phyloP scores from a whole-genome alignment of 2,113 vertebrate species.

The Dromaius novaehollandiae region DNA sequence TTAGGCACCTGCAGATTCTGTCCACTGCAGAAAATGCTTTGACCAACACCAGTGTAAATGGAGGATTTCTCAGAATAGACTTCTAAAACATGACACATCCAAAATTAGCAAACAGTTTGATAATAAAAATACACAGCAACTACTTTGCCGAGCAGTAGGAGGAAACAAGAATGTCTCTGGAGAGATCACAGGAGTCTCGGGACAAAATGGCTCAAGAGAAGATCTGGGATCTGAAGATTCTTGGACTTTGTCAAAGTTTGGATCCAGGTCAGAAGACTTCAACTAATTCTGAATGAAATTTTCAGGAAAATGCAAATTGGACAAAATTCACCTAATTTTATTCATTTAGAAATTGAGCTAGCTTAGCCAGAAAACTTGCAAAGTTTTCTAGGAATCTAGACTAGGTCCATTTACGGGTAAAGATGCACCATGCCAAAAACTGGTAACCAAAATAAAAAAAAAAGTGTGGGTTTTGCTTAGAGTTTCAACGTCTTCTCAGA shows the following conservation, averaged over 20 bases:
- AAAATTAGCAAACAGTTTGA: background rate
- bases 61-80: background rate
- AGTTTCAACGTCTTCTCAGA: background rate
- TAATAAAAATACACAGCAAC: background rate
- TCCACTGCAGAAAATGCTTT: background rate
- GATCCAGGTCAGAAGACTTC: background rate
- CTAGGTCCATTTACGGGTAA: background rate
- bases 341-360: background rate
- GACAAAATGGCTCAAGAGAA: background rate
- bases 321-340: background rate
- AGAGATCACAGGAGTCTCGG: background rate
- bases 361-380: background rate
- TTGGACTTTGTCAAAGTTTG: background rate
- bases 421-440: background rate
- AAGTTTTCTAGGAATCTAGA: background rate
- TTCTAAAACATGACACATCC: background rate
- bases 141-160: background rate
- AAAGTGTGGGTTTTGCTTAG: background rate
- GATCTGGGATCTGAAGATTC: background rate
- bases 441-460: background rate
- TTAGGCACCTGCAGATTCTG: background rate
- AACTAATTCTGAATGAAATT: background rate
- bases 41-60: background rate
- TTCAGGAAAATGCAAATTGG: background rate
- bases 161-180: background rate